These are phyloP conservation scores for Exephanes ischioxanthus DNA, from an alignment of 2,888 invertebrate genomes.

Conservation along the genomic window DNA sequence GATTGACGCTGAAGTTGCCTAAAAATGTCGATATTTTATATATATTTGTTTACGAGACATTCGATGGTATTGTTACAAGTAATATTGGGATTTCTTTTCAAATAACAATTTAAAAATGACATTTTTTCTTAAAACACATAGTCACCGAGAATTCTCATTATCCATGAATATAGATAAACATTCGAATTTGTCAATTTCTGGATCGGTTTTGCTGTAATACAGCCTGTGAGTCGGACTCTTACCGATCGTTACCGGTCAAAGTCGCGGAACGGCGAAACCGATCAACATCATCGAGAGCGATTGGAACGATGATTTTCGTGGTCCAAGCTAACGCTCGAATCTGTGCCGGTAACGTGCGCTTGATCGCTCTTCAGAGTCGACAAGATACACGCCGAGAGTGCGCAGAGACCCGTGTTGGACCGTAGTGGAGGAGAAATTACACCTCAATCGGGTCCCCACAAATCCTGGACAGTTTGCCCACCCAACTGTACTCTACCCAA, in stretches of 20 bases:
- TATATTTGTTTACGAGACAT: too few species aligned
- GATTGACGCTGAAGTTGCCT: too few species aligned
- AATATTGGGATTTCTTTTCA: too few species aligned
- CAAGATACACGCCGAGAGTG: background rate
- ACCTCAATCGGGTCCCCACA: conserved; percentile 36
- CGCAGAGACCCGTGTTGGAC: conserved; percentile 11
- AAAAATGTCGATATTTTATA: too few species aligned
- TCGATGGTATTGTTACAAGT: too few species aligned
- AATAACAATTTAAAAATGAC: too few species aligned
- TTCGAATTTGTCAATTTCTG: background rate
- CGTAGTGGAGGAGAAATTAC: conserved; percentile 39
- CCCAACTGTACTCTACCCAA: conserved; percentile 26
- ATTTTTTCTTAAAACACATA: too few species aligned
- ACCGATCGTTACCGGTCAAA: background rate
- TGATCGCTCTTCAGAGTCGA: conserved; percentile 12
- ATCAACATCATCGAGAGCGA: background rate
- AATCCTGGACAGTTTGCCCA: conserved; percentile 44
- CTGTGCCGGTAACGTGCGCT: background rate
- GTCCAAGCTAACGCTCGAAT: background rate
- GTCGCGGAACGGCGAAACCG: background rate
- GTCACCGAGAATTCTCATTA: background rate
- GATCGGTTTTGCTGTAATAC: background rate
- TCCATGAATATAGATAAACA: background rate
- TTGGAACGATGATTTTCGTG: conserved; percentile 6
- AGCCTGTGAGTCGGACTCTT: background rate